phyloP scores from a whole-genome alignment of 2,797 vertebrate species.

The Carcharodon carcharias region DNA sequence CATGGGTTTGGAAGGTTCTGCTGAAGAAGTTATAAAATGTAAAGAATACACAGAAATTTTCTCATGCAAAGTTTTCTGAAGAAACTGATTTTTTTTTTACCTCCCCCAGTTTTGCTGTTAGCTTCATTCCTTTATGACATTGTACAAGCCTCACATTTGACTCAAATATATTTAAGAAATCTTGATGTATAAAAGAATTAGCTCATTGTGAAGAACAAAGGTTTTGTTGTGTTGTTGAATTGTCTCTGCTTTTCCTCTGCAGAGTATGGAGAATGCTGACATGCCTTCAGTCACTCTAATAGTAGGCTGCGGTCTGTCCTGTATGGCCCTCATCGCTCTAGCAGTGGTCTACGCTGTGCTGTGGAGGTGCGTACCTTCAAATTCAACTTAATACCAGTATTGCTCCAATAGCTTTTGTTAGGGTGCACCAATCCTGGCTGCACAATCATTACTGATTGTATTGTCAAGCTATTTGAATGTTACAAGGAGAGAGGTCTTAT shows the following conservation, averaged over 20 bases:
- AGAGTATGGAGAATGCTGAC: conserved; percentile 97
- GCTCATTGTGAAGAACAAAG: background rate
- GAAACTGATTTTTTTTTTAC: background rate
- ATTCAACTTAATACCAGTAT: background rate
- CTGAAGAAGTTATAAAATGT: background rate
- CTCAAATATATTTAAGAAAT: background rate
- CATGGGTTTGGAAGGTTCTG: too few relatives aligned
- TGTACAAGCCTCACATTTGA: background rate
- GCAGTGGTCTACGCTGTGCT: conserved; percentile 88
- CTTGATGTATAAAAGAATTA: background rate
- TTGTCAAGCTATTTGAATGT: background rate
- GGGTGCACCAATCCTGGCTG: background rate
- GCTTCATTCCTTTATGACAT: background rate
- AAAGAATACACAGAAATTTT: background rate
- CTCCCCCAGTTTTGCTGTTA: background rate
- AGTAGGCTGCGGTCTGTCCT: conserved; percentile 97
- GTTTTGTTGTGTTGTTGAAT: conserved; percentile 34
- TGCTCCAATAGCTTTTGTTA: background rate
- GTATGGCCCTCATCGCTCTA: conserved; percentile 90
- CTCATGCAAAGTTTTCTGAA: background rate
- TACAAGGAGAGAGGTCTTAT: background rate
- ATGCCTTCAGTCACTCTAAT: conserved; percentile 96
- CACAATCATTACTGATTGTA: background rate
- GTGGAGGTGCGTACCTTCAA: conserved; percentile 77
- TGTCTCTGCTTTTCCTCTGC: conserved; percentile 52